Evolutionary conservation across 2,888 invertebrate species (phyloP), one percentile per base, ranked within the genome.

Genomic region (Dastarcus helophoroides): DNA sequence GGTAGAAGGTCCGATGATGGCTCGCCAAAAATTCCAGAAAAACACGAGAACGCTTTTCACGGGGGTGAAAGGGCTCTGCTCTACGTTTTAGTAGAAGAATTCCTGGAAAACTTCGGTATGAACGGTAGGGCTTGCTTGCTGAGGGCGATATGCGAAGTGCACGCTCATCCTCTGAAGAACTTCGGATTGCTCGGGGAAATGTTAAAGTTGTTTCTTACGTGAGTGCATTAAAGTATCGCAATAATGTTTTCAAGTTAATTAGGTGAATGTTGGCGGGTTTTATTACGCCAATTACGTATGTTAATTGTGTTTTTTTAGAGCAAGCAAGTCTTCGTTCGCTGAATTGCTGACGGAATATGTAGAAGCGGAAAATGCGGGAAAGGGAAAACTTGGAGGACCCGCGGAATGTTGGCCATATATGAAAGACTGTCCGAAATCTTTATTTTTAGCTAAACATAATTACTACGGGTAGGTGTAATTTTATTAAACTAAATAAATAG

Each of bases 391-490:
- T 29, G 63, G 63, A 8, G 56, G 61, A 15, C 69, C 73, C 1
- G 81, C 82, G 4, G 86, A 88, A 58, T 88, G 88, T 55, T 85
- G 83, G 76, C 82, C 81, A 1, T 88, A 86, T 54, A 79, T 79
- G 61, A 76, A 81, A 50, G 73, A 76, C 29, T 88, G 88, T 48
- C 79, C 85, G 9, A 82, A 80, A 59, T 85, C 85, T 31, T 66
- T 88, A 29, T 88, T 88, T 54, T 62, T 68, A 38, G 36, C 43
- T 4, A 62, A 61, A 31, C 62, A 63, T 35, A 69, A 69, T 44
- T 64, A 66, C 47, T 71, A 71, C 48, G 60, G 62, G 68, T 68
- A 50, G 52, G 29, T 31, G 6, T 30, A 24, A 8, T n/a, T n/a
- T n/a, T n/a, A n/a, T n/a, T n/a, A n/a, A n/a, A n/a, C n/a, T n/a